phyloP scores from a whole-genome alignment of 2,113 vertebrate genomes.

The Agelaius phoeniceus region DNA sequence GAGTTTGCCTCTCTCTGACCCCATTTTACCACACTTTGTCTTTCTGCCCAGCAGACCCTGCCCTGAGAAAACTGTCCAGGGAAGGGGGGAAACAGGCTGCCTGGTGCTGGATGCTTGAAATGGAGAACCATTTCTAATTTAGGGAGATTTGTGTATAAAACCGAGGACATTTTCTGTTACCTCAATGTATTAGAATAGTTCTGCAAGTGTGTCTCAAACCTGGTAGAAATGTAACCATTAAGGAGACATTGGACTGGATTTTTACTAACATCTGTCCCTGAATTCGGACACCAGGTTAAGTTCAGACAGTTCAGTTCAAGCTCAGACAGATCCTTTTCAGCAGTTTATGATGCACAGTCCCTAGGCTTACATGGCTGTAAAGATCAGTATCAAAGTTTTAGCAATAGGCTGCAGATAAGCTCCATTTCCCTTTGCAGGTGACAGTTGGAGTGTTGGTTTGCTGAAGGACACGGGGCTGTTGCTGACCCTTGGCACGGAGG shows the following conservation, averaged over 20 bases:
- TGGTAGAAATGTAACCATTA: neutral
- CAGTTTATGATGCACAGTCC: neutral
- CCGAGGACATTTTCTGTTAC: conserved; percentile 1
- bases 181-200: neutral
- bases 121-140: neutral
- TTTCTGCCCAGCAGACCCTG: neutral
- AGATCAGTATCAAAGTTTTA: neutral
- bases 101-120: neutral
- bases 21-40: neutral
- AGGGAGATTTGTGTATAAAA: conserved; percentile 15
- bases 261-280: neutral
- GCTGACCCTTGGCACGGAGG: neutral
- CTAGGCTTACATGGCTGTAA: neutral
- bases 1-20: accelerated
- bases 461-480: neutral
- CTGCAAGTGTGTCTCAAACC: neutral
- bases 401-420: neutral
- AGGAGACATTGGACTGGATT: neutral
- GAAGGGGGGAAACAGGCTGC: neutral
- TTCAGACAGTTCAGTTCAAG: neutral
- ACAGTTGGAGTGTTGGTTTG: neutral
- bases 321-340: neutral
- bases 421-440: neutral
- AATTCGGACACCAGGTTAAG: neutral
- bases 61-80: neutral